Conservation (phyloP, 1,140 invertebrate species). For the Cylas formicarius region DNA sequence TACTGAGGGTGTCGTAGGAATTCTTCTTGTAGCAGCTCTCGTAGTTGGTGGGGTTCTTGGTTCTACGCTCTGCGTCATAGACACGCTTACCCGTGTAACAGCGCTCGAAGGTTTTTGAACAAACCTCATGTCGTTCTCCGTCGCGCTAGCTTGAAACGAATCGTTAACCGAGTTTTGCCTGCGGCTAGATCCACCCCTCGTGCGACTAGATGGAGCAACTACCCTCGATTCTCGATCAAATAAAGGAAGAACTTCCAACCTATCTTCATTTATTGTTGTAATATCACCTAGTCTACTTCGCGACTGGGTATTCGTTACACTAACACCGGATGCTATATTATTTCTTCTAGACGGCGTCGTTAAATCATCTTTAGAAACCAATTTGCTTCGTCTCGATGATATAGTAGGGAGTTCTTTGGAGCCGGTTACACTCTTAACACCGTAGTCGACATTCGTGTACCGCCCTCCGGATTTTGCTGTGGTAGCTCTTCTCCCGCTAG, state of each 20-base stretch:
- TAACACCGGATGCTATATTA: too few species aligned
- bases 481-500: constrained; percentile 10
- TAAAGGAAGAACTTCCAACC: constrained; percentile 36
- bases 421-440: constrained; percentile 1
- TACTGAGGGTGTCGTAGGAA: constrained; percentile 4
- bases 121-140: constrained; percentile 25
- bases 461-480: constrained; percentile 1
- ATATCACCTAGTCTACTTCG: constrained; percentile 20
- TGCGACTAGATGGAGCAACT: constrained; percentile 5
- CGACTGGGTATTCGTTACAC: background rate
- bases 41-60: constrained; percentile 6
- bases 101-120: constrained; percentile 16
- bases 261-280: constrained; percentile 31
- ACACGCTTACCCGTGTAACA: constrained; percentile 10
- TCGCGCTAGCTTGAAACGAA: constrained; percentile 23
- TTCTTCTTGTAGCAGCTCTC: constrained; percentile 4
- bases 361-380: background rate
- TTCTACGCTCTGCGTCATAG: constrained; percentile 12
- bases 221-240: constrained; percentile 34
- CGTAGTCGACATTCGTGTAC: constrained; percentile 1
- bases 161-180: constrained; percentile 3
- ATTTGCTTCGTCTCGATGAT: background rate
- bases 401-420: background rate
- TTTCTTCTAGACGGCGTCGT: too few species aligned
- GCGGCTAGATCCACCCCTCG: constrained; percentile 7